These are phyloP conservation scores for Bubo bubo DNA, from an alignment of 2,113 vertebrate genomes.

Conservation along the genomic window DNA sequence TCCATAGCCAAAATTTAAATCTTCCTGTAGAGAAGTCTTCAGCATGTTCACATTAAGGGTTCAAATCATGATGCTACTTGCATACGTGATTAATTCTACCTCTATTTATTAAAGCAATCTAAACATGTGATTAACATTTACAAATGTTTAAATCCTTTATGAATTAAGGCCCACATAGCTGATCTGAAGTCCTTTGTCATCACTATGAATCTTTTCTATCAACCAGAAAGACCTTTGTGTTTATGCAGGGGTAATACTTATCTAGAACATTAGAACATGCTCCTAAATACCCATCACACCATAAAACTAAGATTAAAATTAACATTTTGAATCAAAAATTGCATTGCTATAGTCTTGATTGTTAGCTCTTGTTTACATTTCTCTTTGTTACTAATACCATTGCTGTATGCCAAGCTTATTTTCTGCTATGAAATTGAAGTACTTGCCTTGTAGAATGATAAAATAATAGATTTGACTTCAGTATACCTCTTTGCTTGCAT, in stretches of 20 bases:
- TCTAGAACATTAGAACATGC: neutral
- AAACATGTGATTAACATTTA: neutral
- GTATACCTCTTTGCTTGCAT: neutral
- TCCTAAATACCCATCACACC: neutral
- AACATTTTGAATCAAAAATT: neutral
- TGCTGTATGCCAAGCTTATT: neutral
- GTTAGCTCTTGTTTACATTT: neutral
- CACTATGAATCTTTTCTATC: neutral
- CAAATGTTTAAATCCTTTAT: neutral
- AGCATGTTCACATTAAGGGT: neutral
- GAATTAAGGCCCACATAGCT: neutral
- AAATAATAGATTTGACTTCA: slow-evolving; percentile 11
- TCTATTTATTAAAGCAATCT: neutral
- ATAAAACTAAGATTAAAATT: neutral
- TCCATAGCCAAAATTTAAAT: neutral
- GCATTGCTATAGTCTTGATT: neutral
- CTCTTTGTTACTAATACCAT: neutral
- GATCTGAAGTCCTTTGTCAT: neutral
- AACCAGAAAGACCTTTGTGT: neutral
- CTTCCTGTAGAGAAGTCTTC: neutral
- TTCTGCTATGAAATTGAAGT: neutral
- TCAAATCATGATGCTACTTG: neutral
- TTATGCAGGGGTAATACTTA: neutral
- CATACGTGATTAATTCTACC: neutral
- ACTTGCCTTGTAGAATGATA: neutral